These are phyloP conservation scores for Osmoderma eremita DNA, from an alignment of 2,888 invertebrate species.

Conservation along the genomic window DNA sequence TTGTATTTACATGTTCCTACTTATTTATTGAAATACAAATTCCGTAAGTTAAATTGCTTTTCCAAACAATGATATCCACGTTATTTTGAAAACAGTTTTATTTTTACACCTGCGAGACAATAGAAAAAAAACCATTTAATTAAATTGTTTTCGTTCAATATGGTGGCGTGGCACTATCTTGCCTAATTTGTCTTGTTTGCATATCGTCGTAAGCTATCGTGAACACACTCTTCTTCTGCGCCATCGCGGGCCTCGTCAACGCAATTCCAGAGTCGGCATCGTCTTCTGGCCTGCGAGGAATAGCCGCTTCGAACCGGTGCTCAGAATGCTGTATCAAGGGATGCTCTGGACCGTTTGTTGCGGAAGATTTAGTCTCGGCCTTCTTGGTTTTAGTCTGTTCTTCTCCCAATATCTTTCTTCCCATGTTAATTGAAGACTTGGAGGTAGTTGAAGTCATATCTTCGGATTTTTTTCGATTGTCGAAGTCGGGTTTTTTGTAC, in stretches of 20 bases:
- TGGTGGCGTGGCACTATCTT: conserved; percentile 83
- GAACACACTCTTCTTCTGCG: conserved; percentile 92
- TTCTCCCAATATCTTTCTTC: conserved; percentile 29
- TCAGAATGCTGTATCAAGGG: conserved; percentile 82
- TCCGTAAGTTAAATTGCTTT: too few relatives aligned
- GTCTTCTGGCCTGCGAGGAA: conserved; percentile 66
- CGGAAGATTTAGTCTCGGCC: conserved; percentile 13
- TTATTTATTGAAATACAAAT: too few relatives aligned
- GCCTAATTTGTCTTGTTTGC: conserved; percentile 82
- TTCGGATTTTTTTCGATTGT: conserved; percentile 32
- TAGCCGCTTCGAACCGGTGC: conserved; percentile 73
- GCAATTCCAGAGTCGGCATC: conserved; percentile 83
- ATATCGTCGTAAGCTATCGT: conserved; percentile 93
- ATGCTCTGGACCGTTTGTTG: conserved; percentile 64
- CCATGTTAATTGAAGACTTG: conserved; percentile 19
- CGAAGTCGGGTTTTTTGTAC: conserved; percentile 65
- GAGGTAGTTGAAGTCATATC: conserved; percentile 30
- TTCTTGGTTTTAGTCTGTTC: conserved; percentile 35
- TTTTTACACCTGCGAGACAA: not conserved
- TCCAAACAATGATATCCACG: too few relatives aligned
- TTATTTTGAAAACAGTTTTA: too few relatives aligned
- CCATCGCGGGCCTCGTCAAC: conserved; percentile 76
- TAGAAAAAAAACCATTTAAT: conserved; percentile 7
- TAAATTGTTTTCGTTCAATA: conserved; percentile 11
- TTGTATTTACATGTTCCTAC: too few relatives aligned